These are phyloP conservation scores for Syncerus caffer DNA, from an alignment of 2,797 vertebrate species.

Conservation along the genomic window DNA sequence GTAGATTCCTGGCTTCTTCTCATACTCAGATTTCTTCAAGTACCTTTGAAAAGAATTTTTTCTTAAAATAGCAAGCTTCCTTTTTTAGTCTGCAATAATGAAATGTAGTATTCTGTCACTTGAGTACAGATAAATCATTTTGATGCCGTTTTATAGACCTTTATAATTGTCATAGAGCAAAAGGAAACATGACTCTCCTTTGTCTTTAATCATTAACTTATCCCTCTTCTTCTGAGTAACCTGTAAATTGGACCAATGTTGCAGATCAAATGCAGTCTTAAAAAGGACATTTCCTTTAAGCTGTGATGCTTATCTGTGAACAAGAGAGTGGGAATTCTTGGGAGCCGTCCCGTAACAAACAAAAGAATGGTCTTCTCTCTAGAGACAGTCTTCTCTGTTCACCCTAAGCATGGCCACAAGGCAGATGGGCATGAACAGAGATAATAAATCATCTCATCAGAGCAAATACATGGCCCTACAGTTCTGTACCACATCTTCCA, in stretches of 20 bases:
- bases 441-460: background rate
- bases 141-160: conserved; percentile 14
- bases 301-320: background rate
- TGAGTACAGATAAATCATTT: background rate
- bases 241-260: background rate
- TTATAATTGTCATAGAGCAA: background rate
- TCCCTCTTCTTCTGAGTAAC: background rate
- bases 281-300: conserved; percentile 26
- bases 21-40: conserved; percentile 30
- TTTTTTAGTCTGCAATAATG: background rate
- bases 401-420: background rate
- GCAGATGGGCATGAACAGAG: background rate
- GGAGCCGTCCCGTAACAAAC: background rate
- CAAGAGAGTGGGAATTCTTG: background rate
- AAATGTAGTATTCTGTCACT: background rate
- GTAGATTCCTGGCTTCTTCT: conserved; percentile 33
- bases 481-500: background rate
- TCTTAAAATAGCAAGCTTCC: background rate
- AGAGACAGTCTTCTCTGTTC: background rate
- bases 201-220: conserved; percentile 30
- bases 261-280: background rate
- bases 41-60: conserved; percentile 36
- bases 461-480: background rate
- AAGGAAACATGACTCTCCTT: conserved; percentile 2
- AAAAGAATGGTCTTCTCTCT: conserved; percentile 8